A percentile compares a stretch with the other conserved stretches of the same genome.
Evolutionary conservation across 1,140 invertebrate genomes (phyloP).

Genomic region (Halotydeus destructor): DNA sequence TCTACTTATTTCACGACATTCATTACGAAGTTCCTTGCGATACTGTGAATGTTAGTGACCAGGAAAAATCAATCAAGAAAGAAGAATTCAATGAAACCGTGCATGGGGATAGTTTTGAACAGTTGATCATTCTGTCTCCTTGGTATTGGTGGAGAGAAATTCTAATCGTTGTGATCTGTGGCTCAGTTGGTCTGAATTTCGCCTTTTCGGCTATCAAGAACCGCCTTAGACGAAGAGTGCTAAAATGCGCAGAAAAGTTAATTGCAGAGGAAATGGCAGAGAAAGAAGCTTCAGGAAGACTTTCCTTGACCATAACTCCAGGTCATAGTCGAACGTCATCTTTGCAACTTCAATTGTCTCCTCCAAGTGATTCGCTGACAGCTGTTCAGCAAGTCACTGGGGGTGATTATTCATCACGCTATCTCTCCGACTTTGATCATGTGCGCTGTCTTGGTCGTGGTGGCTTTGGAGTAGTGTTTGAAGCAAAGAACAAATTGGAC

Average conservation of each 20-base stretch:
- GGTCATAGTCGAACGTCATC: too few relatives aligned
- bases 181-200: slow-evolving; percentile 12
- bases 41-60: background rate
- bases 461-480: slow-evolving; percentile 93
- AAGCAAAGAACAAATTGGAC: slow-evolving; percentile 83
- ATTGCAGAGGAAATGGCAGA: background rate
- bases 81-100: slow-evolving; percentile 1
- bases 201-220: slow-evolving; percentile 4
- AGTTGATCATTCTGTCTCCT: slow-evolving; percentile 5
- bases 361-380: too few relatives aligned
- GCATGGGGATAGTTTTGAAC: too few relatives aligned
- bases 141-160: slow-evolving; percentile 40
- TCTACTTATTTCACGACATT: background rate
- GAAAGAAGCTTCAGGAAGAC: background rate
- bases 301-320: too few relatives aligned
- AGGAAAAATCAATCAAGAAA: background rate
- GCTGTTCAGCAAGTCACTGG: too few relatives aligned
- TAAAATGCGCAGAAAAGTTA: too few relatives aligned
- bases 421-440: slow-evolving; percentile 63
- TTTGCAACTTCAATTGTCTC: too few relatives aligned
- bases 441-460: slow-evolving; percentile 64
- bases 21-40: background rate
- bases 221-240: background rate
- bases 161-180: slow-evolving; percentile 35
- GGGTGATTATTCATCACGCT: slow-evolving; percentile 44